Evolutionary conservation across 1,140 invertebrate genomes (phyloP).

Genomic region (Episyrphus balteatus): DNA sequence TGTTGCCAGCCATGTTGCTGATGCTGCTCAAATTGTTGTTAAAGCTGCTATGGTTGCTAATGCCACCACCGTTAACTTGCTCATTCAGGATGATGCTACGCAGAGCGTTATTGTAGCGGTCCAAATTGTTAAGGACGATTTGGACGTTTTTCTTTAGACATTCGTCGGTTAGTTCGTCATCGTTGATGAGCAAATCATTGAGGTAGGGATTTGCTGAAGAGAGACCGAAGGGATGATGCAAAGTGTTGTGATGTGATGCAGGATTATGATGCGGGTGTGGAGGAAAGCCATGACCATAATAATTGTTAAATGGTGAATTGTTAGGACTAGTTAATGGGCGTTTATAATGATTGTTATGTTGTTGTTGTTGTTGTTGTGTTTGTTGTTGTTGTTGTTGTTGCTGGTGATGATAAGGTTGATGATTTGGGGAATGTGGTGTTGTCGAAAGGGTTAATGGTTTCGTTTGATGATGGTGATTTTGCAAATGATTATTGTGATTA

Average conservation of each 20-base stretch:
- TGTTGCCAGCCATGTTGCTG: constrained; percentile 8
- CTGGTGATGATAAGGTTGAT: constrained; percentile 3
- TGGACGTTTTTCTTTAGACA: constrained; percentile 35
- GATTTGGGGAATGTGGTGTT: constrained; percentile 10
- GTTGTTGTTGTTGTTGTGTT: constrained; percentile 14
- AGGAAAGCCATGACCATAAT: constrained; percentile 6
- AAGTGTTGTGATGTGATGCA: not conserved
- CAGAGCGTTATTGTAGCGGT: constrained; percentile 32
- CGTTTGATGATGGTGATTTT: constrained; percentile 15
- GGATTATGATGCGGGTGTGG: constrained; percentile 2
- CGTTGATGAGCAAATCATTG: constrained; percentile 25
- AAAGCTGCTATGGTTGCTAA: not conserved
- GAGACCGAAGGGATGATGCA: constrained; percentile 5
- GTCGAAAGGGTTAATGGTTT: constrained; percentile 10
- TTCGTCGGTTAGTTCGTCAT: constrained; percentile 34
- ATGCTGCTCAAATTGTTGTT: constrained; percentile 11
- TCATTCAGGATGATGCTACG: constrained; percentile 35
- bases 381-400: constrained; percentile 3
- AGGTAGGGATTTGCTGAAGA: constrained; percentile 10
- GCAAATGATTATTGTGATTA: constrained; percentile 9
- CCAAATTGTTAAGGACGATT: constrained; percentile 35
- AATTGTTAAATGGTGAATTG: constrained; percentile 19
- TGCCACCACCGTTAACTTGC: constrained; percentile 14
- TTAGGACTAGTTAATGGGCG: constrained; percentile 32
- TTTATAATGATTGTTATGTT: constrained; percentile 15